Percentiles rank a stretch among this genome's conserved stretches.
Evolutionary conservation across 2,888 invertebrate genomes (phyloP).

Genomic region (Odontocolon sp.): DNA sequence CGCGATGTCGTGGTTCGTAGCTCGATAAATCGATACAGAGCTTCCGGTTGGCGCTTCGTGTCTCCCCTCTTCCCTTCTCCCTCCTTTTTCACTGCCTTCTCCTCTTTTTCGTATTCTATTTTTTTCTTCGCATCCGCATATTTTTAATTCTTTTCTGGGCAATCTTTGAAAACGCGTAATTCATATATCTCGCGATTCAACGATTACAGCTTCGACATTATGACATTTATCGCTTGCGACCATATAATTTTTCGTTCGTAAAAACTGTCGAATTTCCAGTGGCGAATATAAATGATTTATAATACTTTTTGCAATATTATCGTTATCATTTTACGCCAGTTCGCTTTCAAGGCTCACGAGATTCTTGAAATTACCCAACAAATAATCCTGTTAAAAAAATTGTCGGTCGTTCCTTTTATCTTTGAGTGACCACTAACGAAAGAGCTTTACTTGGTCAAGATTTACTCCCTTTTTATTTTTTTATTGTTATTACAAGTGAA

Average conservation of each 20-base stretch:
- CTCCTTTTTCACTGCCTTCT: conserved; percentile 13
- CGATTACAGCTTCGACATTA: not conserved
- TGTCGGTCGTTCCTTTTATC: conserved; percentile 22
- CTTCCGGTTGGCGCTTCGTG: conserved; percentile 49
- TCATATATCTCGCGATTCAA: not conserved
- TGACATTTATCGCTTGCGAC: no score
- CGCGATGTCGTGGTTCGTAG: conserved; percentile 43
- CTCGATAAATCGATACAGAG: conserved; percentile 56
- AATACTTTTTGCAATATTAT: not conserved
- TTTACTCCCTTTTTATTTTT: no score
- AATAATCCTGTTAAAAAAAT: not conserved
- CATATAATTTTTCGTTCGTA: no score
- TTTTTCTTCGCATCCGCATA: conserved; percentile 12
- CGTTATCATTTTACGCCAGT: not conserved
- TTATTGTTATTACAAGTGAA: no score
- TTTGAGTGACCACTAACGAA: not conserved
- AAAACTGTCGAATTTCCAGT: not conserved
- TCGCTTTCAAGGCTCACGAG: not conserved
- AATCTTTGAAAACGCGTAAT: not conserved
- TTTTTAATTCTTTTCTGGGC: not conserved
- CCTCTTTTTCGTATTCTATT: conserved; percentile 16
- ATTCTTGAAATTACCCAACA: conserved; percentile 9
- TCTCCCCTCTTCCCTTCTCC: conserved; percentile 30
- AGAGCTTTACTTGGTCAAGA: not conserved
- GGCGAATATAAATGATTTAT: not conserved